Conservation (phyloP, 1,140 invertebrate species). For the Adoxophyes honmai region DNA sequence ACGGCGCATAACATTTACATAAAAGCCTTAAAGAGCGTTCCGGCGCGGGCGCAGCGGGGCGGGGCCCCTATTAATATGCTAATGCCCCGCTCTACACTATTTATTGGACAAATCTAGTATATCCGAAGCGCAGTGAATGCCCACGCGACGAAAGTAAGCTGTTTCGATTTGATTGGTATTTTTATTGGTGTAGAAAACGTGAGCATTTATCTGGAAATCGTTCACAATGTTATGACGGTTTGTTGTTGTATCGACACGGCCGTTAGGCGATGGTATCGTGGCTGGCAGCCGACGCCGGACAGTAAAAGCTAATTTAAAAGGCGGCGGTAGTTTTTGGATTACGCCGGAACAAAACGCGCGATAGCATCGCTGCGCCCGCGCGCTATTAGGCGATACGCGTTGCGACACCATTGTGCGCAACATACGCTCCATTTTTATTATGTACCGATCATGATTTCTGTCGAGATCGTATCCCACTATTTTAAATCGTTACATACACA, state of each 20-base stretch:
- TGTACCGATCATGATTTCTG: neutral
- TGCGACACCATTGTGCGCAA: conserved; percentile 8
- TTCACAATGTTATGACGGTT: conserved; percentile 9
- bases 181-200: conserved; percentile 16
- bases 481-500: too few species aligned
- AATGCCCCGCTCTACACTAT: conserved; percentile 9
- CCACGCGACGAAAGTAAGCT: conserved; percentile 19
- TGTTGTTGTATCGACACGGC: conserved; percentile 12
- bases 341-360: too few species aligned
- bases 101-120: conserved; percentile 24
- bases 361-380: too few species aligned
- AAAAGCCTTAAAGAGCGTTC: conserved; percentile 13
- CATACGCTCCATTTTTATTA: conserved; percentile 7
- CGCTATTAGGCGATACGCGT: neutral
- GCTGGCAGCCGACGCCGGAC: neutral
- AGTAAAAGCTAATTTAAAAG: conserved; percentile 14
- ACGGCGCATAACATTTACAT: conserved; percentile 21
- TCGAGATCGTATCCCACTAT: neutral
- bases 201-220: conserved; percentile 15
- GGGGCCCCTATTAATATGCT: conserved; percentile 18
- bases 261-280: conserved; percentile 8
- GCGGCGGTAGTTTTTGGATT: conserved; percentile 15
- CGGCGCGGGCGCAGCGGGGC: neutral
- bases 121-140: conserved; percentile 18
- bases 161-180: conserved; percentile 20